phyloP scores from a whole-genome alignment of 2,888 invertebrate genomes.

The Geotrupes spiniger region DNA sequence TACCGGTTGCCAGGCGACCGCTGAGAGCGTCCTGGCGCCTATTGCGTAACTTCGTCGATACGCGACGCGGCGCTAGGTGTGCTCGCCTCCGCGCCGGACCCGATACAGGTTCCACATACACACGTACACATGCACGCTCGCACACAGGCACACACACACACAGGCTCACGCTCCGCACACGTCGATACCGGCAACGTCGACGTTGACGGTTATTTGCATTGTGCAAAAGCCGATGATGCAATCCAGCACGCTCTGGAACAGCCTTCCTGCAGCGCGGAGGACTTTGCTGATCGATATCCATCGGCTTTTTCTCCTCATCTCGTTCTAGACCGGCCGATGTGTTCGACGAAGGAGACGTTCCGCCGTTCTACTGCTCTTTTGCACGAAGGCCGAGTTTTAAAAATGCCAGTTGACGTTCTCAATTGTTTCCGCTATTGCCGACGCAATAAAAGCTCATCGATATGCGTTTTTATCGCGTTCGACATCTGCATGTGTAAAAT shows the following conservation, averaged over 20 bases:
- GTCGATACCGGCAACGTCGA: constrained; percentile 25
- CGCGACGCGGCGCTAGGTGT: constrained; percentile 19
- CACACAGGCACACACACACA: too few species aligned
- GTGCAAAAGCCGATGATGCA: constrained; percentile 17
- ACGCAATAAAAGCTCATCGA: too few species aligned
- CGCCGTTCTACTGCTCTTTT: too few species aligned
- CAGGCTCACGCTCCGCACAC: constrained; percentile 16
- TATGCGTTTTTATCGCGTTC: too few species aligned
- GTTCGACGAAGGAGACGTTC: too few species aligned
- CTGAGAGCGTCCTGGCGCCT: constrained; percentile 44
- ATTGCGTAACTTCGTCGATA: constrained; percentile 39
- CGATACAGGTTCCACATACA: constrained; percentile 24
- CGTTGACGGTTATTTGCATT: constrained; percentile 30
- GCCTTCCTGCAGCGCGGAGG: background rate
- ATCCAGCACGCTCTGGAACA: constrained; percentile 5
- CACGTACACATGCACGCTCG: too few species aligned
- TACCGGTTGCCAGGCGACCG: constrained; percentile 40
- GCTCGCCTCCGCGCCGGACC: constrained; percentile 27
- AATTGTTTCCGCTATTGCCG: too few species aligned
- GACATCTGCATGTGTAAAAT: too few species aligned
- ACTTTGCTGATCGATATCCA: constrained; percentile 2
- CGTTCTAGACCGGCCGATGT: background rate
- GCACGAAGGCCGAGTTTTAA: too few species aligned
- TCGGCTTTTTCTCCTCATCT: background rate
- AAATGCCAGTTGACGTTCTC: too few species aligned